Percentiles rank a stretch among this genome's conserved stretches.
These are phyloP conservation scores for Armadillidium nasatum DNA, from an alignment of 1,140 invertebrate genomes.

Conservation along the genomic window DNA sequence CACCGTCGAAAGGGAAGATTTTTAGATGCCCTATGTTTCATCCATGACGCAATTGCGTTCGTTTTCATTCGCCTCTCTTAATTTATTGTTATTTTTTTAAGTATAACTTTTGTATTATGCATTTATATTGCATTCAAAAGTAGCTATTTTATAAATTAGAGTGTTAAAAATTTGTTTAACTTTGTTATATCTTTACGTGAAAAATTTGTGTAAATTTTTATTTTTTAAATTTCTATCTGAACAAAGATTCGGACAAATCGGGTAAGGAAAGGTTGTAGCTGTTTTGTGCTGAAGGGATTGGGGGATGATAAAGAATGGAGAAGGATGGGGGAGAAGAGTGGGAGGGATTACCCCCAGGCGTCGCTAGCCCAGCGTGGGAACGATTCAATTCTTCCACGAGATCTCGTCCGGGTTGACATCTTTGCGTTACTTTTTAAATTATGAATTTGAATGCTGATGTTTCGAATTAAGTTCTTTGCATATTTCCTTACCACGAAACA, in stretches of 20 bases:
- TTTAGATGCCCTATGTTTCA: not conserved
- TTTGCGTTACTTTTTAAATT: not conserved
- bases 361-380: conserved; percentile 6
- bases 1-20: not conserved
- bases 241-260: not conserved
- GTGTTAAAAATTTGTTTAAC: too few species aligned
- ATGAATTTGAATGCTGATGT: not conserved
- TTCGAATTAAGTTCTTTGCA: not conserved
- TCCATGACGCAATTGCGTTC: not conserved
- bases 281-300: not conserved
- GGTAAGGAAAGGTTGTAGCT: not conserved
- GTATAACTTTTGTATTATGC: too few species aligned
- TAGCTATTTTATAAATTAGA: too few species aligned
- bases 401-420: conserved; percentile 10
- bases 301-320: conserved; percentile 6
- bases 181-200: too few species aligned
- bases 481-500: not conserved
- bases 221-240: too few species aligned
- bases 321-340: not conserved
- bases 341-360: not conserved
- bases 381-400: not conserved
- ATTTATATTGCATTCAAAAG: too few species aligned
- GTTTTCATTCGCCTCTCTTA: not conserved
- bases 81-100: too few species aligned
- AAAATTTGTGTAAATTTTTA: too few species aligned